Base-by-base conservation (phyloP, 2,113 vertebrate species). In the Andinoacara biseriatus region DNA sequence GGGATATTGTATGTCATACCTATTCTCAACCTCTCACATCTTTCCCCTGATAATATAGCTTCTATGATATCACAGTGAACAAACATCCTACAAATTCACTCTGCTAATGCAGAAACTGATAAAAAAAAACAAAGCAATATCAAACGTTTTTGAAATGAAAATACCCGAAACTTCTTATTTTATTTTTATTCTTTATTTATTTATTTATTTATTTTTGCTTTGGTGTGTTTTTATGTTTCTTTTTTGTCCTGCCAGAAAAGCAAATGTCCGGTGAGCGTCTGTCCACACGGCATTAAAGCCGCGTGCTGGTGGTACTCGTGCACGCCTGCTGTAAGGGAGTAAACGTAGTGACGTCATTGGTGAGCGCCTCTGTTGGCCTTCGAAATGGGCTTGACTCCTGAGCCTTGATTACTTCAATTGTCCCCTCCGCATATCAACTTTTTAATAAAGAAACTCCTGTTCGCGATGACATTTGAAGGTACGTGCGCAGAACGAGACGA, bases 391-490 rank as follows among this genome's bases (percentile, higher is more conserved):
- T 95, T 89, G 89, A 91, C 89, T 95, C 87, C 88, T 86, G 84
- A 94, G 91, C 93, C 93, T 91, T 89, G 93, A 93, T 94, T 95
- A 93, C 75, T 90, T 82, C 83, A 87, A 52, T 80, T 82, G 88
- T 91, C 85, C 84, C 86, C 84, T 86, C 90, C 76, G 59, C 76
- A 81, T 82, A 84, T 90, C 80, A 86, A 86, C 82, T 89, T 83
- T 85, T 80, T 78, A 81, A 81, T 58, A 35, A 35, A 65, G 83
- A 80, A 33, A 67, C 43, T 76, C 43, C 79, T 77, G 79, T 89
- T 58, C 94, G 95, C 90, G 75, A 96, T 96, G 96, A 93, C 90
- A 96, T 94, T 90, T 92, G 81, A 87, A 92, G 95, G 96, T 96
- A 90, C 58, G 96, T 91, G 15, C 6, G 33, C 80, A 11, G 33